Evolutionary conservation across 2,113 vertebrate species (phyloP).

Genomic region (Trichomycterus rosablanca): DNA sequence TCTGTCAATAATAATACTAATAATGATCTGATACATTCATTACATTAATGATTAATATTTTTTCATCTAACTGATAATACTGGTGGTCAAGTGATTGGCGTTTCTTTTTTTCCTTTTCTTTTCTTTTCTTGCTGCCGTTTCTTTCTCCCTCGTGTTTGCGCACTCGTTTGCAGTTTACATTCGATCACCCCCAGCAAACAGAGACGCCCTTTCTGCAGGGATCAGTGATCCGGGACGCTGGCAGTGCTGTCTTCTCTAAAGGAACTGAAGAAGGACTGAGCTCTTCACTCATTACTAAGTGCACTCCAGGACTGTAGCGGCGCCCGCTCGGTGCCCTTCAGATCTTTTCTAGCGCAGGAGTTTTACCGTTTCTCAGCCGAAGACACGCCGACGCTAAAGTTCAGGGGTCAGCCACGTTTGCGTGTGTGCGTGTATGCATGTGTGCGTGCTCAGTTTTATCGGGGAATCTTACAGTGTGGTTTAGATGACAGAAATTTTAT

Average conservation of each 20-base stretch:
- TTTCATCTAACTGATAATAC: slow-evolving; percentile 44
- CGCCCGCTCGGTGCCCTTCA: slow-evolving; percentile 25
- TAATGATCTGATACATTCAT: too few relatives aligned
- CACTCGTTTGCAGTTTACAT: slow-evolving; percentile 10
- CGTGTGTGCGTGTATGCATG: slow-evolving; percentile 16
- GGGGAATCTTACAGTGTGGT: too few relatives aligned
- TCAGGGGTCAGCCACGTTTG: slow-evolving; percentile 32
- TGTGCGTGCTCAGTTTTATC: background rate
- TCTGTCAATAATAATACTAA: slow-evolving; percentile 4
- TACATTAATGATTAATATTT: slow-evolving; percentile 53
- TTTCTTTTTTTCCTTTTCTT: too few relatives aligned
- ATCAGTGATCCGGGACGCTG: slow-evolving; percentile 5
- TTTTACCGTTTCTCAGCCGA: slow-evolving; percentile 26
- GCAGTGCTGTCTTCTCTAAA: slow-evolving; percentile 16
- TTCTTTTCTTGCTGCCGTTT: slow-evolving; percentile 64
- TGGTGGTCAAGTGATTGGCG: slow-evolving; percentile 58
- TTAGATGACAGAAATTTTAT: too few relatives aligned
- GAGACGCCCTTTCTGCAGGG: slow-evolving; percentile 20
- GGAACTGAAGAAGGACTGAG: slow-evolving; percentile 9
- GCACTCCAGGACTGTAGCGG: slow-evolving; percentile 38
- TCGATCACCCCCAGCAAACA: slow-evolving; percentile 19
- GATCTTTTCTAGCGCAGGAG: slow-evolving; percentile 35
- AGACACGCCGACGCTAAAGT: slow-evolving; percentile 14
- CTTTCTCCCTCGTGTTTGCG: slow-evolving; percentile 48
- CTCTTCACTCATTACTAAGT: slow-evolving; percentile 34